These are phyloP conservation scores for Eupsittula cactorum DNA, from an alignment of 2,113 vertebrate genomes.

Conservation along the genomic window DNA sequence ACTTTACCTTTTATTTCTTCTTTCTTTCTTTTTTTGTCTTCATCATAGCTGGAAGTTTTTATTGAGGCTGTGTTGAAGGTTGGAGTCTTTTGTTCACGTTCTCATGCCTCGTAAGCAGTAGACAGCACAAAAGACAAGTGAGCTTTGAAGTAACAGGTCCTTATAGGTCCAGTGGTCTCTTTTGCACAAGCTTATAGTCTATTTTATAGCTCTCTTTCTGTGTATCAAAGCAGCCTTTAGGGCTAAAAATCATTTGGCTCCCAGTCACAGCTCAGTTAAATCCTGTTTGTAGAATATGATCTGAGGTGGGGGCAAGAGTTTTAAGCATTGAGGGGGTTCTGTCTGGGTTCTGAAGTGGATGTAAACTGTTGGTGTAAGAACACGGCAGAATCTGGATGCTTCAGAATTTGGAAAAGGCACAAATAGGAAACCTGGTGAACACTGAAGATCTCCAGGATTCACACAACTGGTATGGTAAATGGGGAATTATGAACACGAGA, in stretches of 20 bases:
- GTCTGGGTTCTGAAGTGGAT: neutral
- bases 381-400: neutral
- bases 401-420: neutral
- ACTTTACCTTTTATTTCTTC: neutral
- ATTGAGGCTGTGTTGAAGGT: neutral
- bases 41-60: neutral
- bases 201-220: neutral
- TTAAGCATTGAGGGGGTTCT: neutral
- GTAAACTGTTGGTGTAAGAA: neutral
- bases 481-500: neutral
- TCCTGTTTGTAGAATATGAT: neutral
- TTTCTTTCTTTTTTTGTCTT: neutral
- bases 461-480: neutral
- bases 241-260: neutral
- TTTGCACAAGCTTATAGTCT: neutral
- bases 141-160: neutral
- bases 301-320: neutral
- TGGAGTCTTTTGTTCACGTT: neutral
- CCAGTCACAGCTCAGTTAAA: neutral
- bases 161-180: neutral
- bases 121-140: neutral
- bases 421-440: neutral
- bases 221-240: neutral
- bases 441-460: neutral
- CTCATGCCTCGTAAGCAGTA: neutral